Percentiles rank a stretch among this genome's conserved stretches.
Evolutionary conservation across 2,113 vertebrate species (phyloP).

Genomic region (Illadopsis cleaveri): DNA sequence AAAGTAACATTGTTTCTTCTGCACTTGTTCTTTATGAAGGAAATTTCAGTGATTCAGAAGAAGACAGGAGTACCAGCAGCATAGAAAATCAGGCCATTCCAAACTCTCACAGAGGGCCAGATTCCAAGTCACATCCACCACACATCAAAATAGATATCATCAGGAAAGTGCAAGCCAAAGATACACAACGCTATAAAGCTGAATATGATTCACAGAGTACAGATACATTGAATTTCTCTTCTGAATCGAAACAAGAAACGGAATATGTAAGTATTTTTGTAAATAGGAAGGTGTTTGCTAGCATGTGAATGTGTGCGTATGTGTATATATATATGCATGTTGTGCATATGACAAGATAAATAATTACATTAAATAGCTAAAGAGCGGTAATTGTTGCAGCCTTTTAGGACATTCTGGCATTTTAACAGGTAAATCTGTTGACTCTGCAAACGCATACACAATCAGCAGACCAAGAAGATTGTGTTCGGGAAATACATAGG

Average conservation of each 20-base stretch:
- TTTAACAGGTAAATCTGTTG: background rate
- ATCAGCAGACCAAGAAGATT: background rate
- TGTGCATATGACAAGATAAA: background rate
- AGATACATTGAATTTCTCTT: constrained; percentile 89
- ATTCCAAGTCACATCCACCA: constrained; percentile 64
- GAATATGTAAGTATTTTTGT: constrained; percentile 86
- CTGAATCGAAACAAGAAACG: constrained; percentile 86
- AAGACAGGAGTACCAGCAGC: constrained; percentile 72
- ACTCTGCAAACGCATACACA: background rate
- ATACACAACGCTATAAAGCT: constrained; percentile 85
- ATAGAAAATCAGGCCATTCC: constrained; percentile 63
- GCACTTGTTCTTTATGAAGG: constrained; percentile 56
- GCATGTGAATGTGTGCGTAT: background rate
- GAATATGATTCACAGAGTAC: constrained; percentile 82
- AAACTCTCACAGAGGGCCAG: constrained; percentile 67
- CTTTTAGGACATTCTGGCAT: background rate
- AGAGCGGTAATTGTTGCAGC: background rate
- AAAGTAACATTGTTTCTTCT: background rate
- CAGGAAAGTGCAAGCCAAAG: constrained; percentile 82
- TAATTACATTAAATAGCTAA: background rate
- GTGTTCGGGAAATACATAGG: background rate
- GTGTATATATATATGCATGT: background rate
- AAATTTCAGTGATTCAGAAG: constrained; percentile 77
- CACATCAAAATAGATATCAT: constrained; percentile 84
- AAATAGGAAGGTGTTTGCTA: background rate